Evolutionary conservation across 2,797 vertebrate species (phyloP), one percentile per base, ranked within the genome.

Genomic region (Coendou prehensilis): DNA sequence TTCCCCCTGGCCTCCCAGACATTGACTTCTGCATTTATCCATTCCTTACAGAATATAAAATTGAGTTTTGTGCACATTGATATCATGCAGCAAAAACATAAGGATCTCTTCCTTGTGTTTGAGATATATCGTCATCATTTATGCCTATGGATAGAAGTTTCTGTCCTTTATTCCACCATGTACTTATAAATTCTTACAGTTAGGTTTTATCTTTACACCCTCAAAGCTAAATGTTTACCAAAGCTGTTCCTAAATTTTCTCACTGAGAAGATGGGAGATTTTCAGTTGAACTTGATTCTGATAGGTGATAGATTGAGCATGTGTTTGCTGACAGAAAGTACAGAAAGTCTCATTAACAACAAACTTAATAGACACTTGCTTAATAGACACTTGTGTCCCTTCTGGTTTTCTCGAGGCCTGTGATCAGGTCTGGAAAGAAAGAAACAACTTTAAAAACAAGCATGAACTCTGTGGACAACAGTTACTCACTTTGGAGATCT

Each of bases 401-500:
- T 10, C 13, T 57, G 37, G 69, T 1, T 94, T 96, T 61, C 67
- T 6, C 7, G 54, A 33, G 47, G 1, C 56, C 17, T 96, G 50
- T 30, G 89, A 81, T 20, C 4, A 0, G 59, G 0, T 75, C 3
- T 61, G 45, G 9, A 33, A 47, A 79, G 85, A 93, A 69, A 94
- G 84, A 93, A 79, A 52, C 3, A 67, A n/a, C n/a, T 81, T 94
- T 75, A 33, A 78, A 82, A 90, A 63, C 61, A 89, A 50, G 94
- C 54, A 57, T 52, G 67, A 61, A 59, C 82, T 37, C 17, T 30
- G 83, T 26, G 61, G 80, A 96, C 9, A 94, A 28, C 2, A 9
- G 33, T 23, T 64, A 52, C 2, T 82, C 67, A 30, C 33, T 93
- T 78, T 69, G 28, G 26, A 91, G 17, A 87, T 93, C 20, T 94